A percentile compares a stretch with the other conserved stretches of the same genome.
phyloP scores from a whole-genome alignment of 2,888 invertebrate genomes.

The Luffia ferchaultella region DNA sequence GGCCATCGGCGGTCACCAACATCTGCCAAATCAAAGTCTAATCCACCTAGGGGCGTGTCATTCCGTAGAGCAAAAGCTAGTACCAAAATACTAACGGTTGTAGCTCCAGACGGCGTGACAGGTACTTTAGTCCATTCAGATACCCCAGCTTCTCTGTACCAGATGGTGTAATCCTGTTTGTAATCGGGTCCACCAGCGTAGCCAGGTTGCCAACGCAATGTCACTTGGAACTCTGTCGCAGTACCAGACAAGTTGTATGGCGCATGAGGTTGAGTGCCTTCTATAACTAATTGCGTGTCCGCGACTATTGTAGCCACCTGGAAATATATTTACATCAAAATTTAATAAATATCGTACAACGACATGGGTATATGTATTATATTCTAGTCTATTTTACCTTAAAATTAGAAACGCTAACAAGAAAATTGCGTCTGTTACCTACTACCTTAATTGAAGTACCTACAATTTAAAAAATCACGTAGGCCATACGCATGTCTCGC shows the following conservation, averaged over 20 bases:
- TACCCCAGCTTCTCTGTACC: constrained; percentile 90
- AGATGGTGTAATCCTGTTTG: constrained; percentile 94
- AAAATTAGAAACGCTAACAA: no score
- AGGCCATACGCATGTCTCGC: no score
- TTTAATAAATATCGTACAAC: no score
- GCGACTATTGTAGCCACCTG: constrained; percentile 92
- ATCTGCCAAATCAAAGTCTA: no score
- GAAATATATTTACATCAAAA: no score
- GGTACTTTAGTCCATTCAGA: constrained; percentile 94
- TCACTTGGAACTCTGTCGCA: constrained; percentile 89
- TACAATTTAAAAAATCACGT: no score
- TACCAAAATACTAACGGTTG: constrained; percentile 53
- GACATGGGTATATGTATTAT: neutral
- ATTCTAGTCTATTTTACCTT: no score
- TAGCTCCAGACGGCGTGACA: constrained; percentile 91
- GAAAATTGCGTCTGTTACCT: no score
- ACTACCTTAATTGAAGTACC: no score
- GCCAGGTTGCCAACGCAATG: constrained; percentile 92
- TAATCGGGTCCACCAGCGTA: constrained; percentile 95
- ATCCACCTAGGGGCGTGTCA: no score
- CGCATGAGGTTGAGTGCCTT: constrained; percentile 96
- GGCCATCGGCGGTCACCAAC: no score
- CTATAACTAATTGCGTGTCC: constrained; percentile 87
- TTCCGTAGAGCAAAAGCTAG: no score
- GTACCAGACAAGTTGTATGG: constrained; percentile 94